phyloP scores from a whole-genome alignment of 2,888 invertebrate species.

The Trichacis sp. region DNA sequence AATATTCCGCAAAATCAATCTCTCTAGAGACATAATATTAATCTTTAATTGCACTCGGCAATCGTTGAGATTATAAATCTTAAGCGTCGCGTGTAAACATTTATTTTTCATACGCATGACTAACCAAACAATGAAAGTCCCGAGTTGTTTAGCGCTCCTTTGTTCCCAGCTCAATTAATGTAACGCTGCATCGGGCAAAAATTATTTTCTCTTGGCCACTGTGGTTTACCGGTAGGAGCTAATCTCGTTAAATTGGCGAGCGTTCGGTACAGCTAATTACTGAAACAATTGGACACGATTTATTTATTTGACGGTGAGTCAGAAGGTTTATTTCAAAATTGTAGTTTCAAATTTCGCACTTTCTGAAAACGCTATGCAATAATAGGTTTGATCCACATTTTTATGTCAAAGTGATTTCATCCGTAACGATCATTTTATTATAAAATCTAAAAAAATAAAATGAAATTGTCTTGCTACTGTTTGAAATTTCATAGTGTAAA shows the following conservation, averaged over 20 bases:
- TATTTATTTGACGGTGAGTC: not conserved
- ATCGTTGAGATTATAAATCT: conserved; percentile 1
- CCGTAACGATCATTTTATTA: too few relatives aligned
- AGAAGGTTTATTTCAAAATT: too few relatives aligned
- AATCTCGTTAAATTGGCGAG: not conserved
- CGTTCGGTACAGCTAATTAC: conserved; percentile 2
- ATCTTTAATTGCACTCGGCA: conserved; percentile 4
- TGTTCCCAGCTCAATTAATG: conserved; percentile 1
- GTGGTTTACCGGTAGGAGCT: not conserved
- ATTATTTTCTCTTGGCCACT: not conserved
- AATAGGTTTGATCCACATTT: too few relatives aligned
- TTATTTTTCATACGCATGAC: conserved; percentile 1
- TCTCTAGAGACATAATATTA: not conserved
- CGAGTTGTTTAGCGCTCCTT: conserved; percentile 4
- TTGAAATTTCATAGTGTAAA: too few relatives aligned
- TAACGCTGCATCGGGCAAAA: not conserved
- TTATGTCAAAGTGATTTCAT: too few relatives aligned
- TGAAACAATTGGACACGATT: not conserved
- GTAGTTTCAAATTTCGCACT: too few relatives aligned
- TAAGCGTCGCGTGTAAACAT: conserved; percentile 3
- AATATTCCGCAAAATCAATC: conserved; percentile 2
- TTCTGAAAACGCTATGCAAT: too few relatives aligned
- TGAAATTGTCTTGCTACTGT: too few relatives aligned
- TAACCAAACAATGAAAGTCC: not conserved
- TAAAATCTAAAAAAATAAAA: too few relatives aligned